phyloP scores from a whole-genome alignment of 2,797 vertebrate species.

The Mionectes olivaceus region DNA sequence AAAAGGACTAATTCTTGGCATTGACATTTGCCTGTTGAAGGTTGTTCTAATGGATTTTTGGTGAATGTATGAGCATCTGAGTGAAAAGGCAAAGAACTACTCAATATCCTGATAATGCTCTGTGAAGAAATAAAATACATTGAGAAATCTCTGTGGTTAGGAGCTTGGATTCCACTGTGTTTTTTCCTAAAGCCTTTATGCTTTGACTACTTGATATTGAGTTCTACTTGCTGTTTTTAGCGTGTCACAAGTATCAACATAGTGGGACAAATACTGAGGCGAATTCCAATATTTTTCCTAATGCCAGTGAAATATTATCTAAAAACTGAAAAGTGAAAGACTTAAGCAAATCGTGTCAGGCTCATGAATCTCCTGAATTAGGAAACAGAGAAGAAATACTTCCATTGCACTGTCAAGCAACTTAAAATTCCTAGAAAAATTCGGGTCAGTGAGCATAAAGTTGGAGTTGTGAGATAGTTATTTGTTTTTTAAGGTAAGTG shows the following conservation, averaged over 20 bases:
- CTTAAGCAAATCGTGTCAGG: not conserved
- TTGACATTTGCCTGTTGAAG: not conserved
- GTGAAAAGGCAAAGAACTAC: not conserved
- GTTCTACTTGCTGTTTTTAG: not conserved
- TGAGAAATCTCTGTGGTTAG: not conserved
- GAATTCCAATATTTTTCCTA: not conserved
- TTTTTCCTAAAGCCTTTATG: not conserved
- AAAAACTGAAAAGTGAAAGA: not conserved
- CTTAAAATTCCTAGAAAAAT: slow-evolving; percentile 53
- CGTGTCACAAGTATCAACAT: not conserved
- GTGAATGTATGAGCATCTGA: not conserved
- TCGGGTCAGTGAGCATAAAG: not conserved
- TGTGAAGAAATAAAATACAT: not conserved
- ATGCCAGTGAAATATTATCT: not conserved
- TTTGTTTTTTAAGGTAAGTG: not conserved
- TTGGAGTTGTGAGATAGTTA: not conserved
- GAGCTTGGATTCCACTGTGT: not conserved
- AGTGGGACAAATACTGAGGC: not conserved
- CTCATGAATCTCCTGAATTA: not conserved
- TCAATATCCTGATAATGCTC: not conserved
- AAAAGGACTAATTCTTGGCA: not conserved
- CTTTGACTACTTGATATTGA: not conserved
- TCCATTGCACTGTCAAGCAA: not conserved
- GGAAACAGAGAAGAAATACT: not conserved
- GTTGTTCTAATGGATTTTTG: not conserved